These are phyloP conservation scores for Teleogryllus occipitalis DNA, from an alignment of 1,140 invertebrate species.

Conservation along the genomic window DNA sequence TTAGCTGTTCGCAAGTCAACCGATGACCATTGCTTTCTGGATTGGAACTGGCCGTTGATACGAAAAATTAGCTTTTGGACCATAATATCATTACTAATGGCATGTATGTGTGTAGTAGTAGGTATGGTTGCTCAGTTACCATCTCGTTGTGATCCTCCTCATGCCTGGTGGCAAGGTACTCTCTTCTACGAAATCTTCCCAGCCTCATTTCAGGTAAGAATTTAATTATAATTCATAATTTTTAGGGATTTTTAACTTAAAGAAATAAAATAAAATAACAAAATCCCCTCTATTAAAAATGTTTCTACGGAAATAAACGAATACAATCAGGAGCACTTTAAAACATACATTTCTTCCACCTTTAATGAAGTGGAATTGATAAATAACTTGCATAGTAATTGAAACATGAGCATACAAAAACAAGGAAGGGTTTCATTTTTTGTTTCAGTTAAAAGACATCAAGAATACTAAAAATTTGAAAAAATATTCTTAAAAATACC, in stretches of 20 bases:
- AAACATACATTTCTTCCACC: no score
- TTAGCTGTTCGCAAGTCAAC: constrained; percentile 47
- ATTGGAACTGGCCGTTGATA: constrained; percentile 73
- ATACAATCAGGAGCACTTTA: no score
- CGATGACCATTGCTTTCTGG: constrained; percentile 57
- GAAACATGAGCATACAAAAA: no score
- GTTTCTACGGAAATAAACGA: no score
- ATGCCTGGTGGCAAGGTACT: constrained; percentile 70
- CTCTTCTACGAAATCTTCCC: constrained; percentile 78
- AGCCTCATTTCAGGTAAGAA: constrained; percentile 55
- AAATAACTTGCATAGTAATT: no score
- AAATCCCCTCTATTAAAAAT: background rate
- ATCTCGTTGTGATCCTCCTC: constrained; percentile 54
- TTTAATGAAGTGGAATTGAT: no score
- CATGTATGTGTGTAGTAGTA: constrained; percentile 58
- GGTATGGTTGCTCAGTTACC: constrained; percentile 60
- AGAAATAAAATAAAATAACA: background rate
- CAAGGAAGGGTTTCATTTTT: no score
- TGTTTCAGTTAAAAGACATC: no score
- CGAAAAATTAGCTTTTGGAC: constrained; percentile 61
- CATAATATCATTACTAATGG: constrained; percentile 55
- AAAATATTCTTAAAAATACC: no score
- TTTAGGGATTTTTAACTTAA: background rate
- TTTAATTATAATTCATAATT: background rate
- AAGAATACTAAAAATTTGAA: no score